Percentiles rank a stretch among this genome's conserved stretches.
These are phyloP conservation scores for Campylomormyrus numenius DNA, from an alignment of 2,113 vertebrate genomes.

Conservation along the genomic window DNA sequence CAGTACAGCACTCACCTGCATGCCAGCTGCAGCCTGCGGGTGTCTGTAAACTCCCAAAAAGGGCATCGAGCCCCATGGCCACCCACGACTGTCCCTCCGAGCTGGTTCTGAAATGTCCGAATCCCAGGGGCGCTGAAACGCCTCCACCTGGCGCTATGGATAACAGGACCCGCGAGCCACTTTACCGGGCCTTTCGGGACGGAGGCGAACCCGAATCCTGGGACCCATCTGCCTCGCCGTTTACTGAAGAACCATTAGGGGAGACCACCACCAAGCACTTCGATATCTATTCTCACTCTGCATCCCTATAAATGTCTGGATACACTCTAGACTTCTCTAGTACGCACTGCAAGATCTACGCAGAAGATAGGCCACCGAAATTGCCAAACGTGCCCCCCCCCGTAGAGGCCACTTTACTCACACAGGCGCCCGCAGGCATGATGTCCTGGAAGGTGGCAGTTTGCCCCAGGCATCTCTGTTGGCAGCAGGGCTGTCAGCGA, in stretches of 20 bases:
- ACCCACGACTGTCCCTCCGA: not conserved
- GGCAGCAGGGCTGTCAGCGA: not conserved
- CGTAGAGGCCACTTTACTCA: not conserved
- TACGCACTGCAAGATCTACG: not conserved
- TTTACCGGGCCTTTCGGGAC: not conserved
- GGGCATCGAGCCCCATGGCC: not conserved
- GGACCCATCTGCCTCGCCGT: not conserved
- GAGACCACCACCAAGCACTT: not conserved
- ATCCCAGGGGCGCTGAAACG: not conserved
- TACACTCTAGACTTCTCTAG: not conserved
- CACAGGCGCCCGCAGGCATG: not conserved
- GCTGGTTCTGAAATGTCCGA: not conserved
- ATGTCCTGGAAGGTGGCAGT: not conserved
- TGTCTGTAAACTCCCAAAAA: not conserved
- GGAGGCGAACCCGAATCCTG: not conserved
- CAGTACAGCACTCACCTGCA: not conserved
- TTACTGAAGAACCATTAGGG: not conserved
- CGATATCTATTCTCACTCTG: not conserved
- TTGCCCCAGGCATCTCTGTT: not conserved
- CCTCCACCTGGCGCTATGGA: not conserved
- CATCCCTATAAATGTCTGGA: not conserved
- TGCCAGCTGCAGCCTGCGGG: not conserved
- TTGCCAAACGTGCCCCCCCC: not conserved
- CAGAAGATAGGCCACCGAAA: not conserved
- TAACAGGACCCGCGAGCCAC: not conserved